These are phyloP conservation scores for Panagrolaimus sp. DNA, from an alignment of 1,140 invertebrate genomes.

Conservation along the genomic window DNA sequence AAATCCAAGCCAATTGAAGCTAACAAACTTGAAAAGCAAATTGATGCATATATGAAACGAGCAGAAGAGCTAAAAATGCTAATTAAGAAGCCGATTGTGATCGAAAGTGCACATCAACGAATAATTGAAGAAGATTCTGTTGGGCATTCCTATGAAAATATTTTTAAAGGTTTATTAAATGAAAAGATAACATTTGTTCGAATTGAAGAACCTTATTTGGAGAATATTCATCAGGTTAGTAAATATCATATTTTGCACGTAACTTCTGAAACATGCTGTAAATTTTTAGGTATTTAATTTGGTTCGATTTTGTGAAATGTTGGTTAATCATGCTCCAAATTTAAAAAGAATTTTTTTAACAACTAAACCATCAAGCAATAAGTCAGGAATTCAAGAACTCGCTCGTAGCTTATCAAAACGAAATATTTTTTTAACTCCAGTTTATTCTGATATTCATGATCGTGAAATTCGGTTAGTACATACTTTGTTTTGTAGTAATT, in stretches of 20 bases:
- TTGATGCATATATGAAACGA: no score
- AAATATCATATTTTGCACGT: neutral
- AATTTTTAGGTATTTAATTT: neutral
- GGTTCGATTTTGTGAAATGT: conserved; percentile 13
- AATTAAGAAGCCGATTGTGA: no score
- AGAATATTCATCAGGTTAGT: neutral
- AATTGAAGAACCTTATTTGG: conserved; percentile 5
- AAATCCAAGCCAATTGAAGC: no score
- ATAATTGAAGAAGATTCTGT: neutral
- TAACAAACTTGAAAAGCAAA: no score
- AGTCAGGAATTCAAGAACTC: neutral
- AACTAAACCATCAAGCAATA: neutral
- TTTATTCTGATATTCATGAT: neutral
- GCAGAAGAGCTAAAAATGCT: no score
- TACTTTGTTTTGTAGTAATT: no score
- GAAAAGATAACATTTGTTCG: neutral
- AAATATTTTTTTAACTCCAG: neutral
- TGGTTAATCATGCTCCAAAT: neutral
- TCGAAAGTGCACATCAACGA: neutral
- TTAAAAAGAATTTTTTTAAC: neutral
- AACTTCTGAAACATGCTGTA: neutral
- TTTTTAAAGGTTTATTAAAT: neutral
- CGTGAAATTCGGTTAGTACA: neutral
- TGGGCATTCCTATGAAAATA: neutral
- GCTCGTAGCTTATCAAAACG: neutral